These are phyloP conservation scores for Leptura quadrifasciata DNA, from an alignment of 2,888 invertebrate species.

Conservation along the genomic window DNA sequence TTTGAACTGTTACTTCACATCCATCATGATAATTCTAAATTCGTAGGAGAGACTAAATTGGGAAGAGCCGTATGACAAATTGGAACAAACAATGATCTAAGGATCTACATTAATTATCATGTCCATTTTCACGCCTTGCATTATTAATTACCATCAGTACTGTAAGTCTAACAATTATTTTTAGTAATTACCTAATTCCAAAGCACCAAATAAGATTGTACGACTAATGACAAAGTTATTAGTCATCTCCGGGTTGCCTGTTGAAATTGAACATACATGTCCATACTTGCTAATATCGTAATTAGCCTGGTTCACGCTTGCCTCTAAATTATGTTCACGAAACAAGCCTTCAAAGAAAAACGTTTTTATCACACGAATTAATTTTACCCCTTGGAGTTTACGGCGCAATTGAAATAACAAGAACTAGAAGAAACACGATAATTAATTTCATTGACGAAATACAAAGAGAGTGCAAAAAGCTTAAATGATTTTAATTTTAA, in stretches of 20 bases:
- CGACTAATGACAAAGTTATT: background rate
- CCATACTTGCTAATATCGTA: background rate
- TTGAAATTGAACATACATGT: background rate
- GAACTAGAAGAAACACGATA: background rate
- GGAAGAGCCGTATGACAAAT: too few species aligned
- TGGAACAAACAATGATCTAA: too few species aligned
- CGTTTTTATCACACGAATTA: background rate
- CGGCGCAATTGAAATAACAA: background rate
- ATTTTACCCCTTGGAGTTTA: background rate
- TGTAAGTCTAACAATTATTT: background rate
- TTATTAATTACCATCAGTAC: too few species aligned
- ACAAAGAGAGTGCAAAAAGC: slow-evolving; percentile 3
- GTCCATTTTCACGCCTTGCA: too few species aligned
- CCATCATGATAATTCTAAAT: too few species aligned
- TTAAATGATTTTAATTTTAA: background rate
- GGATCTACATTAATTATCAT: too few species aligned
- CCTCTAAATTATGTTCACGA: background rate
- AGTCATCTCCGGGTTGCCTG: background rate
- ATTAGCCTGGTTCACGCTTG: background rate
- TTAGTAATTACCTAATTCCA: background rate
- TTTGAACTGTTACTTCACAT: too few species aligned
- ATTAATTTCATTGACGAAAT: background rate
- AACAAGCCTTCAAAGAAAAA: background rate
- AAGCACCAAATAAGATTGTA: background rate
- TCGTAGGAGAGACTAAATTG: too few species aligned